Conservation (phyloP, 2,888 invertebrate genomes). For the Drosophila subquinaria region DNA sequence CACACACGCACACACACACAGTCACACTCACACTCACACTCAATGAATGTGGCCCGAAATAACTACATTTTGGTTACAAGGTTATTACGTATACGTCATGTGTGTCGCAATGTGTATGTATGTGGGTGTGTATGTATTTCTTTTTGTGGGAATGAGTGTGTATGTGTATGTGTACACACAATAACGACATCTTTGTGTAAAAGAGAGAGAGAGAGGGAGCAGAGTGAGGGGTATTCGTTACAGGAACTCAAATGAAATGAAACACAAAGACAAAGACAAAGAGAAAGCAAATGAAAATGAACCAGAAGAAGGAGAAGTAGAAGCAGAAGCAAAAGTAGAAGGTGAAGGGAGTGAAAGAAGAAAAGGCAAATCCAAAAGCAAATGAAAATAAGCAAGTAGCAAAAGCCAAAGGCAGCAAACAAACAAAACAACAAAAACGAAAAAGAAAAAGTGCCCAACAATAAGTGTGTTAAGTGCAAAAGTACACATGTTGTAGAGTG, state of each 20-base stretch:
- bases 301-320: slow-evolving; percentile 31
- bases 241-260: slow-evolving; percentile 57
- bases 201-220: slow-evolving; percentile 35
- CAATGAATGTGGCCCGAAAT: slow-evolving; percentile 72
- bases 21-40: slow-evolving; percentile 25
- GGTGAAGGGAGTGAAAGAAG: slow-evolving; percentile 6
- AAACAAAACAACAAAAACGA: slow-evolving; percentile 23
- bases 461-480: slow-evolving; percentile 77
- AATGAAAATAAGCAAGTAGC: slow-evolving; percentile 60
- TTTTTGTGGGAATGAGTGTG: slow-evolving; percentile 31
- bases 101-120: slow-evolving; percentile 47
- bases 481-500: slow-evolving; percentile 59
- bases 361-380: slow-evolving; percentile 51
- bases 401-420: slow-evolving; percentile 53
- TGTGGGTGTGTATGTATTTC: slow-evolving; percentile 35
- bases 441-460: slow-evolving; percentile 56
- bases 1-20: slow-evolving; percentile 28
- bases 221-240: slow-evolving; percentile 19
- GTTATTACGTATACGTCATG: slow-evolving; percentile 80
- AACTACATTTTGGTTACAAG: slow-evolving; percentile 81
- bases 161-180: slow-evolving; percentile 41
- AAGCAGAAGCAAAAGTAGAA: slow-evolving; percentile 26
- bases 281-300: slow-evolving; percentile 46
- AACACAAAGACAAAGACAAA: slow-evolving; percentile 37
- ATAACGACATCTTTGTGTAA: slow-evolving; percentile 58